Evolutionary conservation across 2,888 invertebrate genomes (phyloP).

Genomic region (Syrphus vitripennis): DNA sequence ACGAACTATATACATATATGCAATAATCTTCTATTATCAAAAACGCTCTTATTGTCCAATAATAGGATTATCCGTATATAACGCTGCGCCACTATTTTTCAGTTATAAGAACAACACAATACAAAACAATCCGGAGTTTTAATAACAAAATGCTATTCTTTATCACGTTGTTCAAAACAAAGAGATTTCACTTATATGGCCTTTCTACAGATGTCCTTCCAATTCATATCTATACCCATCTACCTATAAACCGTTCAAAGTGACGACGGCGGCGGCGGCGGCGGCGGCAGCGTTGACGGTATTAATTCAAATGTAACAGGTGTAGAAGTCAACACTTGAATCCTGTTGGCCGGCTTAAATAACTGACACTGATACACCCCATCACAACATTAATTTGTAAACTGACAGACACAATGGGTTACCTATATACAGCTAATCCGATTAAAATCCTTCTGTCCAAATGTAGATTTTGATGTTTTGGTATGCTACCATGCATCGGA

Average conservation of each 20-base stretch:
- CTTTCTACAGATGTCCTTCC: slow-evolving; percentile 40
- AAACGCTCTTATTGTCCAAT: slow-evolving; percentile 65
- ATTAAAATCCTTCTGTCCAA: slow-evolving; percentile 62
- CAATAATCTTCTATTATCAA: slow-evolving; percentile 37
- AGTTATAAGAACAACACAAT: slow-evolving; percentile 10
- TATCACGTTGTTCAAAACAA: slow-evolving; percentile 72
- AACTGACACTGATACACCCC: slow-evolving; percentile 40
- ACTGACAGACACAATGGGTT: slow-evolving; percentile 38
- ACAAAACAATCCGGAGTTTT: slow-evolving; percentile 62
- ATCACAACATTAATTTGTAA: slow-evolving; percentile 49
- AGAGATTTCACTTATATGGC: slow-evolving; percentile 29
- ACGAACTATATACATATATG: not conserved
- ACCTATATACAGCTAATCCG: slow-evolving; percentile 59
- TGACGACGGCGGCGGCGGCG: too few species aligned
- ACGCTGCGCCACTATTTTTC: slow-evolving; percentile 30
- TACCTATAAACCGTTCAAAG: not conserved
- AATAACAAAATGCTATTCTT: slow-evolving; percentile 73
- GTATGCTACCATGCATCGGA: not conserved
- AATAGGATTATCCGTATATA: slow-evolving; percentile 67
- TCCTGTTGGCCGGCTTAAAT: slow-evolving; percentile 51
- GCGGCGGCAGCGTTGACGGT: too few species aligned
- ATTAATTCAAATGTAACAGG: slow-evolving; percentile 64
- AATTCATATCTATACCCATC: not conserved
- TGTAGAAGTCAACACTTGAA: slow-evolving; percentile 65
- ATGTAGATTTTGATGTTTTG: slow-evolving; percentile 30